Conservation (phyloP, 2,113 vertebrate genomes). For the Myiagra hebetior region DNA sequence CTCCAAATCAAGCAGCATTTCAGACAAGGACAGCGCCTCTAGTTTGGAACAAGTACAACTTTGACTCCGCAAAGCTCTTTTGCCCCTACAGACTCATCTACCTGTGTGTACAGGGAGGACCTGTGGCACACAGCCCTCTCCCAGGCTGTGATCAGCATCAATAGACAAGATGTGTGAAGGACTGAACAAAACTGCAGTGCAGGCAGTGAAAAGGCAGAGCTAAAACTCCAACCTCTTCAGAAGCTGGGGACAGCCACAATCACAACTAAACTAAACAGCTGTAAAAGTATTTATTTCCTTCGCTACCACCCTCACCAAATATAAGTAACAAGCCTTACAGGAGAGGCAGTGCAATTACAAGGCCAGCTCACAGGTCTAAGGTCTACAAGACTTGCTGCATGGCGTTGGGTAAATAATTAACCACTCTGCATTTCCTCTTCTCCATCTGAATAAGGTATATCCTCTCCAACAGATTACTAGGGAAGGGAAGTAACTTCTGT, state of each 20-base stretch:
- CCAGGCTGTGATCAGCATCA: neutral
- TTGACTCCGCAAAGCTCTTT: neutral
- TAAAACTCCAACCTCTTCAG: neutral
- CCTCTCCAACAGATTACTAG: neutral
- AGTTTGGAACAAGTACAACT: neutral
- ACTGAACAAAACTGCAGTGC: neutral
- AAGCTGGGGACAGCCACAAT: neutral
- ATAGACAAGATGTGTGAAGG: too few relatives aligned
- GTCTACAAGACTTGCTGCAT: neutral
- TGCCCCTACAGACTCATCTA: neutral
- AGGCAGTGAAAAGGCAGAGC: neutral
- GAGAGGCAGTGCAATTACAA: neutral
- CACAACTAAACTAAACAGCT: neutral
- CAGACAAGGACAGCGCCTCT: neutral
- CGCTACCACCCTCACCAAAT: neutral
- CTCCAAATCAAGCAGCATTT: neutral
- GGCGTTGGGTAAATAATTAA: slow-evolving; percentile 17
- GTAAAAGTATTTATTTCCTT: neutral
- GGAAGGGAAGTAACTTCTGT: neutral
- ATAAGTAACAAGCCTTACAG: neutral
- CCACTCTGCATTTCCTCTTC: neutral
- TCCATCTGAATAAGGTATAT: neutral
- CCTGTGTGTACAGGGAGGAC: neutral
- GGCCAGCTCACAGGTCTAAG: neutral
- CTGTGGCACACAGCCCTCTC: neutral